Percentiles rank a stretch among this genome's conserved stretches.
Evolutionary conservation across 2,113 vertebrate genomes (phyloP).

Genomic region (Panthera leo): DNA sequence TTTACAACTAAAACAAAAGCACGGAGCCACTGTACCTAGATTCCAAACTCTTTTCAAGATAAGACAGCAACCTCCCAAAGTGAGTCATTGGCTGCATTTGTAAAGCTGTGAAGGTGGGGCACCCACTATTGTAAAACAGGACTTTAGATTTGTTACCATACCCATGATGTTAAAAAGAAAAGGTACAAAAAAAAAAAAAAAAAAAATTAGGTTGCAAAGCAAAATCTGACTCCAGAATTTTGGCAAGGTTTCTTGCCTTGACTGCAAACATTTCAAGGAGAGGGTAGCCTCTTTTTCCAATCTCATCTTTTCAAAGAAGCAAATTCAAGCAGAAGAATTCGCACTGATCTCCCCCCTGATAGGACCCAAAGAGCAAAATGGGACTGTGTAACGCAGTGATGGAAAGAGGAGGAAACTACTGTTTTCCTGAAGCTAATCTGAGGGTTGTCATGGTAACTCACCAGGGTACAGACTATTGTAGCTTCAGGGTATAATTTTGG

Average conservation of each 20-base stretch:
- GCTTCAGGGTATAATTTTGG: slow-evolving; percentile 41
- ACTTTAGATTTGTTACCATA: neutral
- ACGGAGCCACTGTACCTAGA: neutral
- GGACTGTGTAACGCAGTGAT: neutral
- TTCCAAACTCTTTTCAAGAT: neutral
- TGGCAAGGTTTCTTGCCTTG: neutral
- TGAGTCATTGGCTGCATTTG: neutral
- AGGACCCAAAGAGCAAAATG: neutral
- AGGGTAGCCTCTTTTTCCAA: neutral
- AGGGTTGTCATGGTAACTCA: slow-evolving; percentile 60
- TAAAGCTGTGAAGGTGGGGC: neutral
- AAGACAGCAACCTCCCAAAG: neutral
- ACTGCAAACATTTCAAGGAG: neutral
- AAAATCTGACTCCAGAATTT: neutral
- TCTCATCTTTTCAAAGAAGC: slow-evolving; percentile 8
- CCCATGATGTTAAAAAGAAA: neutral
- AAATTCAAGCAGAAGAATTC: neutral
- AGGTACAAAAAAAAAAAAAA: neutral
- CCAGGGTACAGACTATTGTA: neutral
- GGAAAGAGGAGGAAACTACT: slow-evolving; percentile 33
- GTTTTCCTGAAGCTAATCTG: slow-evolving; percentile 46
- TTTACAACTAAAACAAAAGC: neutral
- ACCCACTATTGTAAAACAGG: neutral
- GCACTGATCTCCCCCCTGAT: neutral
- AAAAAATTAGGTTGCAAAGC: neutral